Conservation (phyloP, 2,797 vertebrate genomes). For the Sebastes goodei region DNA sequence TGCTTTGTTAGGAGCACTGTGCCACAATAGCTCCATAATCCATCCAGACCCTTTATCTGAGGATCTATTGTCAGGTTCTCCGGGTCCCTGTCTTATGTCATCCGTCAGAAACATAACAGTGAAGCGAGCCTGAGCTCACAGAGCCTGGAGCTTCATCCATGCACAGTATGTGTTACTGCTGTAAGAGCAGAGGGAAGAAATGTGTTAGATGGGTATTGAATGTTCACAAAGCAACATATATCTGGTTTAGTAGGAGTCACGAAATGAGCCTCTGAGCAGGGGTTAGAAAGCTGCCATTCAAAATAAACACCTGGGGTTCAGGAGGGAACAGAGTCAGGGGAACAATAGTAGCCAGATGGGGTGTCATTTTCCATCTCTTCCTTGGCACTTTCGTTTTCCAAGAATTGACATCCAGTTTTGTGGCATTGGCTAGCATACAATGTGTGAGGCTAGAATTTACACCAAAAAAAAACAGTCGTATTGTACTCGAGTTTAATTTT, state of each 20-base stretch:
- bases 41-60: slow-evolving; percentile 26
- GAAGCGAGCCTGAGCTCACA: slow-evolving; percentile 10
- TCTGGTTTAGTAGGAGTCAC: background rate
- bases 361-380: slow-evolving; percentile 49
- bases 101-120: slow-evolving; percentile 29
- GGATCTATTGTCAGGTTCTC: slow-evolving; percentile 41
- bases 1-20: slow-evolving; percentile 2
- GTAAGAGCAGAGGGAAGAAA: background rate
- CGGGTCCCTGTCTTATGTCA: slow-evolving; percentile 33
- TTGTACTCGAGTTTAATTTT: background rate
- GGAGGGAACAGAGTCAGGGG: background rate
- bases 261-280: background rate
- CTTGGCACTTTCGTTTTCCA: slow-evolving; percentile 3
- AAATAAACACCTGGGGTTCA: slow-evolving; percentile 17
- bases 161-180: background rate
- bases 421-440: background rate
- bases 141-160: slow-evolving; percentile 19
- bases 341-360: slow-evolving; percentile 17
- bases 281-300: slow-evolving; percentile 12
- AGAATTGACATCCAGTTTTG: slow-evolving; percentile 3
- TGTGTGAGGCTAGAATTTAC: background rate
- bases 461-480: background rate
- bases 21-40: slow-evolving; percentile 20
- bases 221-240: background rate
- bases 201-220: background rate